phyloP scores from a whole-genome alignment of 2,113 vertebrate species.

The Salvelinus namaycush region DNA sequence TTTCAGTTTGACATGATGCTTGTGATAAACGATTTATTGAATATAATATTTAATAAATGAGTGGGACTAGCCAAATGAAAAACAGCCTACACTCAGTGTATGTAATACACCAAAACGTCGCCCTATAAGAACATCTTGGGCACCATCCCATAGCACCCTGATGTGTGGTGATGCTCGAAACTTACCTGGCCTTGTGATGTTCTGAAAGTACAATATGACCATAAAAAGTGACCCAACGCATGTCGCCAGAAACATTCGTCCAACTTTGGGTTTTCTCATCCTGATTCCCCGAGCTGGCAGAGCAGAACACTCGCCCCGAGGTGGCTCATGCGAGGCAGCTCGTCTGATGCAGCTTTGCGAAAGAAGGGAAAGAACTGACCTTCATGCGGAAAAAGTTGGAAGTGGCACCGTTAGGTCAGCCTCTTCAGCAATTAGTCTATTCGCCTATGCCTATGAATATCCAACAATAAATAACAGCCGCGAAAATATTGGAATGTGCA shows the following conservation, averaged over 20 bases:
- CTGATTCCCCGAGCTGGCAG: constrained; percentile 50
- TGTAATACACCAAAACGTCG: too few relatives aligned
- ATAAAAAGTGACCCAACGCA: constrained; percentile 74
- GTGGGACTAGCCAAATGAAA: not conserved
- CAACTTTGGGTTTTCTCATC: constrained; percentile 72
- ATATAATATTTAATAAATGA: not conserved
- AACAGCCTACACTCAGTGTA: too few relatives aligned
- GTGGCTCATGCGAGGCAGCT: constrained; percentile 52
- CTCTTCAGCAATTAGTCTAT: not conserved
- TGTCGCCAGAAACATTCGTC: constrained; percentile 73
- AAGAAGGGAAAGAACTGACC: not conserved
- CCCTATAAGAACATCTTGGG: too few relatives aligned
- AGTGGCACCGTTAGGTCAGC: too few relatives aligned
- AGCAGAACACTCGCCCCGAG: constrained; percentile 42
- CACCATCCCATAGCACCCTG: not conserved
- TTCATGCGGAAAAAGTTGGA: not conserved
- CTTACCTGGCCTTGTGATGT: constrained; percentile 70
- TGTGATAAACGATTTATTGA: too few relatives aligned
- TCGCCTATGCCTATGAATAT: too few relatives aligned
- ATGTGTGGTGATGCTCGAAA: not conserved
- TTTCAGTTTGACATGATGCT: not conserved
- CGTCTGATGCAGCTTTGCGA: constrained; percentile 10
- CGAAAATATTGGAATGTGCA: not conserved
- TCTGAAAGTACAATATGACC: constrained; percentile 75
- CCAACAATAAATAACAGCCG: too few relatives aligned